Conservation (phyloP, 2,888 invertebrate species). For the Pycnomerus fuliginosus region DNA sequence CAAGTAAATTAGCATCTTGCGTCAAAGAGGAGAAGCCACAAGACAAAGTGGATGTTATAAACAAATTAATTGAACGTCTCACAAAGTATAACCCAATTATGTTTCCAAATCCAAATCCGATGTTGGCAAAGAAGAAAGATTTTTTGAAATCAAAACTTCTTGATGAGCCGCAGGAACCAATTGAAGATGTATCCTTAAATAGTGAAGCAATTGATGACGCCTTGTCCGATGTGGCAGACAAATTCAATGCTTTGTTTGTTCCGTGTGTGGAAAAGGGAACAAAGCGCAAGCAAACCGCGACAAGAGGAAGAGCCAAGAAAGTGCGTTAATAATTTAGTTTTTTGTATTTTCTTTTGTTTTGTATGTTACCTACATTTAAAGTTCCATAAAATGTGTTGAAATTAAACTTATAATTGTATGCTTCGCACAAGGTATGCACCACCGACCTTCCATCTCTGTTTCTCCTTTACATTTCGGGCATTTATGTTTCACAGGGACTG, state of each 20-base stretch:
- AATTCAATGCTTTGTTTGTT: conserved; percentile 22
- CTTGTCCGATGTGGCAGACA: conserved; percentile 17
- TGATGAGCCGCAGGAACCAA: conserved; percentile 30
- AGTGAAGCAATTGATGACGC: conserved; percentile 24
- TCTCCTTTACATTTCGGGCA: too few relatives aligned
- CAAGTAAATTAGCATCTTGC: not conserved
- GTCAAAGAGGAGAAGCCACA: conserved; percentile 1
- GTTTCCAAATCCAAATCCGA: conserved; percentile 29
- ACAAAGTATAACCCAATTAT: conserved; percentile 35
- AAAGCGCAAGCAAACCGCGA: too few relatives aligned
- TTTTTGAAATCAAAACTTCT: conserved; percentile 37
- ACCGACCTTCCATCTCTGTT: too few relatives aligned
- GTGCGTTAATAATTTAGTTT: too few relatives aligned
- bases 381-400: too few relatives aligned
- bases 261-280: too few relatives aligned
- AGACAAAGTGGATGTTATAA: conserved; percentile 19
- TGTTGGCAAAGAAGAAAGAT: conserved; percentile 30
- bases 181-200: conserved; percentile 22
- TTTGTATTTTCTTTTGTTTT: too few relatives aligned
- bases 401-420: too few relatives aligned
- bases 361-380: too few relatives aligned
- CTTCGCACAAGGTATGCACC: too few relatives aligned
- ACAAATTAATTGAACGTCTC: conserved; percentile 29
- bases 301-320: too few relatives aligned
- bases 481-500: too few relatives aligned